Base-by-base conservation (phyloP, 2,888 invertebrate species). In the Acleris laterana region DNA sequence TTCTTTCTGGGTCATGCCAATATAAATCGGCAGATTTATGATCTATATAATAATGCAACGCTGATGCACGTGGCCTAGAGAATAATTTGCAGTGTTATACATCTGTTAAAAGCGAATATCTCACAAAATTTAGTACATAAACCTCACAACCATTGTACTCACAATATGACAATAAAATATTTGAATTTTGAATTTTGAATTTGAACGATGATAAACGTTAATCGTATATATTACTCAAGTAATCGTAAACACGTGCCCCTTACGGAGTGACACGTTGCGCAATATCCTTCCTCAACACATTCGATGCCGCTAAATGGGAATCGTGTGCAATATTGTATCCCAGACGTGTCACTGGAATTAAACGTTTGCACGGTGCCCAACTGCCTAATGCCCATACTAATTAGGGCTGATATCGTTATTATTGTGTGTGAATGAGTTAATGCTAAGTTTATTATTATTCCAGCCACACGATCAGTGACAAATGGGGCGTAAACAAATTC, bases 201-300 rank as follows among this genome's bases (percentile, higher is more conserved):
- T n/a, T n/a, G n/a, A n/a, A n/a, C 13, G 38, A 55, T 44, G 32
- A n/a, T 49, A 20, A 17, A 5, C 28, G 32, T 25, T 46, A 59
- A 50, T 50, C 58, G 11, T 13, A 28, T 44, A 55, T 60, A 53
- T 65, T 55, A 44, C 49, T 44, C 48, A 48, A 49, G 25, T 28
- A 60, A 60, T 53, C 48, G 28, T 22, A 42, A 28, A 55, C 65
- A 55, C 55, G 55, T 55, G 60, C 55, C 53, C 48, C 48, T 32
- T 50, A 52, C 32, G 11, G 44, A 58, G 48, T 38, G 38, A 64
- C 49, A 32, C 58, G 50, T 59, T 53, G 57, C 63, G 64, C 53
- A 60, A 60, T 28, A 56, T 61, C 60, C 64, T 65, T 60, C 59
- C 59, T 60, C 25, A 60, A 42, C 17, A 25, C 28, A 1, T 52